A percentile compares a stretch with the other conserved stretches of the same genome.
phyloP scores from a whole-genome alignment of 2,113 vertebrate species.

The Pollimyrus isidori region DNA sequence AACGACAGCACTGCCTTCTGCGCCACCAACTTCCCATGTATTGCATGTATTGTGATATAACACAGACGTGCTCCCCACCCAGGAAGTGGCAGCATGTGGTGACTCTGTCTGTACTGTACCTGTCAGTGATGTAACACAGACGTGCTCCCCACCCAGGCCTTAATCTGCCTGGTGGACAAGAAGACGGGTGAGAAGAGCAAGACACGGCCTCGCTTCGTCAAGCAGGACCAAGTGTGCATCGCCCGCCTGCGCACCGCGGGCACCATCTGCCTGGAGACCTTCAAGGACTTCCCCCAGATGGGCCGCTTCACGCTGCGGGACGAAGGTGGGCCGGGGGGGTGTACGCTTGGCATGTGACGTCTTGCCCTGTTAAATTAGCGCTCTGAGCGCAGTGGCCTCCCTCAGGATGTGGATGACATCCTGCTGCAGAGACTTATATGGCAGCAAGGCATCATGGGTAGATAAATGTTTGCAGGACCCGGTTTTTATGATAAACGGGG shows the following conservation, averaged over 20 bases:
- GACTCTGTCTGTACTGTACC: neutral
- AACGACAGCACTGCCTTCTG: no score
- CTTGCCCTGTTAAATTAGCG: neutral
- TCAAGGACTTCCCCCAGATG: slow-evolving; percentile 91
- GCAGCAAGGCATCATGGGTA: neutral
- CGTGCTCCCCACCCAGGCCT: slow-evolving; percentile 59
- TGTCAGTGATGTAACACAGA: neutral
- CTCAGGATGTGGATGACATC: neutral
- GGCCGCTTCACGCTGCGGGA: slow-evolving; percentile 84
- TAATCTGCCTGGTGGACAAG: slow-evolving; percentile 90
- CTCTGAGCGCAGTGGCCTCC: neutral
- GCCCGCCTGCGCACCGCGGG: slow-evolving; percentile 79
- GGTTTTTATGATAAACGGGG: neutral
- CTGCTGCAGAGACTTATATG: neutral
- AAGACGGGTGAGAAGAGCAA: slow-evolving; percentile 85
- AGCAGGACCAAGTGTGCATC: slow-evolving; percentile 86
- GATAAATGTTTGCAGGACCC: neutral
- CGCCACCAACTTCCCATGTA: no score
- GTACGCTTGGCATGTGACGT: neutral
- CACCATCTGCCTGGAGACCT: slow-evolving; percentile 88
- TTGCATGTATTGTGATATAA: no score
- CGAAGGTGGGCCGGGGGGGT: slow-evolving; percentile 59
- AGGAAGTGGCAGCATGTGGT: neutral
- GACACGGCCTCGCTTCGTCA: slow-evolving; percentile 82
- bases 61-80: no score